Evolutionary conservation across 1,140 invertebrate genomes (phyloP).

Genomic region (Lycorma delicatula): DNA sequence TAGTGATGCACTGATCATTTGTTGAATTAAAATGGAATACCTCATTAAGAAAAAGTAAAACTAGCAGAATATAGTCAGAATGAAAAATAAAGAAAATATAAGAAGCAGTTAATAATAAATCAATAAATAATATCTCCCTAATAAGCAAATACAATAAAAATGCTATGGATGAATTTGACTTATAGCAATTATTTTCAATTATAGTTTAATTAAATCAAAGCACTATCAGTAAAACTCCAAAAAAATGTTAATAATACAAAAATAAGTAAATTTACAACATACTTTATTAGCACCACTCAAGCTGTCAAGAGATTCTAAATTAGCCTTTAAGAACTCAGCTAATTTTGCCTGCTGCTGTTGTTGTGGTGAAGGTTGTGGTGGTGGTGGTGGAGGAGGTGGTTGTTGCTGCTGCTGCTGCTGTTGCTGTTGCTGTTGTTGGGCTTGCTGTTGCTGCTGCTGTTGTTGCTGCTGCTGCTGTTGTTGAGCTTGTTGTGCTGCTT

Average conservation of each 20-base stretch:
- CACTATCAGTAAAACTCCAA: background rate
- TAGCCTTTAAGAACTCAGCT: constrained; percentile 51
- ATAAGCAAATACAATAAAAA: too few relatives aligned
- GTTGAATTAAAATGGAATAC: too few relatives aligned
- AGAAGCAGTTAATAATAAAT: too few relatives aligned
- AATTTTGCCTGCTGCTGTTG: constrained; percentile 42
- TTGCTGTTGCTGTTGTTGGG: background rate
- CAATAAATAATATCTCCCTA: too few relatives aligned
- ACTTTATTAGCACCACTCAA: constrained; percentile 36
- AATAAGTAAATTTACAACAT: background rate
- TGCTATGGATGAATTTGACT: background rate
- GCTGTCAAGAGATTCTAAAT: constrained; percentile 60
- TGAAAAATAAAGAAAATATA: too few relatives aligned
- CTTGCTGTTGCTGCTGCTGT: background rate
- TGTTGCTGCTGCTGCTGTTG: constrained; percentile 1
- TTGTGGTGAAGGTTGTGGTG: constrained; percentile 9
- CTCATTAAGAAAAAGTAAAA: too few relatives aligned
- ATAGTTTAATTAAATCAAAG: too few relatives aligned
- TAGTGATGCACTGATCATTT: too few relatives aligned
- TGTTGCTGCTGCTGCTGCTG: constrained; percentile 6
- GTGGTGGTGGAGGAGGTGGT: constrained; percentile 8
- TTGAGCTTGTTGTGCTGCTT: background rate
- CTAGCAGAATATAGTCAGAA: too few relatives aligned
- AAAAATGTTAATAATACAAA: background rate
- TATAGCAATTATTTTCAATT: too few relatives aligned